A percentile compares a stretch with the other conserved stretches of the same genome.
These are phyloP conservation scores for Coryphaenoides rupestris DNA, from an alignment of 2,113 vertebrate species.

Conservation along the genomic window DNA sequence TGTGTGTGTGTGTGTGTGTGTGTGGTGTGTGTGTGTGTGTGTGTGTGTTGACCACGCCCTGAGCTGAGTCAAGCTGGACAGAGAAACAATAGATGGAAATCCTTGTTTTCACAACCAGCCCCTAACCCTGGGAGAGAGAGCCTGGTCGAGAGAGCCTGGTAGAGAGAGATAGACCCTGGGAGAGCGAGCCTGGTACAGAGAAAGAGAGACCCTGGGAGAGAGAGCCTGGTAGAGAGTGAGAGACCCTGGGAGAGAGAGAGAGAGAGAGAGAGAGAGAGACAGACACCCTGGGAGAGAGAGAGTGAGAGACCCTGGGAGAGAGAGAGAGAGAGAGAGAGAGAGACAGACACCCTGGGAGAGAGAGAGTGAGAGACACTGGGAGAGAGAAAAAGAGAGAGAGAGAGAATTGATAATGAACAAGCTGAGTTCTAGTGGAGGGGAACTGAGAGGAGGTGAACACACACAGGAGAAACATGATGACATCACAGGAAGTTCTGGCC, in stretches of 20 bases:
- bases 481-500: not conserved
- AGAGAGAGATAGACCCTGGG: no score
- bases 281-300: not conserved
- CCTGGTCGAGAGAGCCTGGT: no score
- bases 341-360: not conserved
- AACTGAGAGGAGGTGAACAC: not conserved
- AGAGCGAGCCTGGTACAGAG: not conserved
- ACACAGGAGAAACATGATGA: not conserved
- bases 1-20: slow-evolving; percentile 17
- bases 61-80: slow-evolving; percentile 54
- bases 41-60: slow-evolving; percentile 54
- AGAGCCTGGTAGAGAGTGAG: no score
- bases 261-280: no score
- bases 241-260: no score
- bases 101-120: slow-evolving; percentile 69
- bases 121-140: not conserved
- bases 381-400: slow-evolving; percentile 3
- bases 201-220: not conserved
- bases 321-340: slow-evolving; percentile 5
- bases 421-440: no score
- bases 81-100: slow-evolving; percentile 76
- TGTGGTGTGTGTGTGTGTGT: slow-evolving; percentile 28
- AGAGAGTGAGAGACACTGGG: not conserved
- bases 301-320: not conserved
- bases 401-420: not conserved